Evolutionary conservation across 2,888 invertebrate genomes (phyloP).

Genomic region (Herminia tarsipennalis): DNA sequence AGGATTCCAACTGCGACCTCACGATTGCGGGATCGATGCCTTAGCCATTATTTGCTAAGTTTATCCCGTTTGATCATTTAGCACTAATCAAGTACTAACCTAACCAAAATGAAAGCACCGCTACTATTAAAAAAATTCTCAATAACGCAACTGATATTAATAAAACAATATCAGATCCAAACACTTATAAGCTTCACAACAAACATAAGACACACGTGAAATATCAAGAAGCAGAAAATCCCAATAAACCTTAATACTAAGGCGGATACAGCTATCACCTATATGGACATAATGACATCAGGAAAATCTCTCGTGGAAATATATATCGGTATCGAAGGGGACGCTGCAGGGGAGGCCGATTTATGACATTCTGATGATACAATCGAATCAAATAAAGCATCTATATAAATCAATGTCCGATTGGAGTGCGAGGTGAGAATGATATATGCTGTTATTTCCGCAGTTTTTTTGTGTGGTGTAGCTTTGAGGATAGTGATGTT

Average conservation of each 20-base stretch:
- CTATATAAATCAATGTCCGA: slow-evolving; percentile 83
- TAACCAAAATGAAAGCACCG: too few species aligned
- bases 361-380: slow-evolving; percentile 84
- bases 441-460: slow-evolving; percentile 52
- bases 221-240: slow-evolving; percentile 45
- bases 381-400: slow-evolving; percentile 84
- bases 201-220: slow-evolving; percentile 18
- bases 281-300: slow-evolving; percentile 77
- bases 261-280: slow-evolving; percentile 74
- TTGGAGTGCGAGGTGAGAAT: slow-evolving; percentile 63
- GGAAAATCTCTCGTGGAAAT: slow-evolving; percentile 70
- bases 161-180: neutral
- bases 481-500: slow-evolving; percentile 7
- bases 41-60: too few species aligned
- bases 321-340: slow-evolving; percentile 56
- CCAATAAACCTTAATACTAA: slow-evolving; percentile 51
- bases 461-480: slow-evolving; percentile 24
- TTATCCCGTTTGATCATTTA: too few species aligned
- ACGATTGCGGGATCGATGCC: too few species aligned
- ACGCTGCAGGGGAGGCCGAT: slow-evolving; percentile 60
- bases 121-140: too few species aligned
- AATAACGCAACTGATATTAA: neutral
- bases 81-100: too few species aligned
- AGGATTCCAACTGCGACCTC: too few species aligned
- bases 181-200: slow-evolving; percentile 1